Evolutionary conservation across 2,113 vertebrate genomes (phyloP), one percentile per base, ranked within the genome.

Genomic region (Megaptera novaeangliae): DNA sequence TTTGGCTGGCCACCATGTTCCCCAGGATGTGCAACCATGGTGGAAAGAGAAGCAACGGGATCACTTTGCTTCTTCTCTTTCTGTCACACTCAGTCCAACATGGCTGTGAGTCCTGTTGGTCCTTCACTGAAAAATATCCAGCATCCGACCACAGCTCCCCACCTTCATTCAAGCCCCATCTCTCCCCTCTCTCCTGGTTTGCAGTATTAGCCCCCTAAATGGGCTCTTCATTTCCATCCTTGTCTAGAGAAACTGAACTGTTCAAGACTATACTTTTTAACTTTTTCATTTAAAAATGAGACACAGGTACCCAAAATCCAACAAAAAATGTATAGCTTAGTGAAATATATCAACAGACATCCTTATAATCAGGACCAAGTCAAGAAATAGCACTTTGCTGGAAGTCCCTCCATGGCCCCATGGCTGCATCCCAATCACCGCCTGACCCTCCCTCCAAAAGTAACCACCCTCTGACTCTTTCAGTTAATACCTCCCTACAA

Each of bases 21-120:
- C 21, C n/a, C n/a, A 6, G 2, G 11, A 21, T 8, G 6, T 0
- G 0, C 20, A 25, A 0, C 7, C 23, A 21, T 4, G 46, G 46
- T 9, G 18, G 61, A 49, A 20, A 61, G 61, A 88, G 39, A 41
- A 57, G 18, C n/a, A 11, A 23, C 1, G 8, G 9, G 1, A 0
- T 34, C 3, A 9, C 15, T 17, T 34, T 2, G 39, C 39, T 49
- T 34, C 31, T 41, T 21, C 15, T 64, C 15, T 7, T 49, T 59
- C 36, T 66, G 29, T 71, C 59, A 13, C 0, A 2, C 31, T 39
- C 61, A 8, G 2, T 12, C 41, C 55, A 36, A 0, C 1, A 6
- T 23, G 41, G 74, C 68, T 2, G 10, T 15, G 39, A 49, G 3
- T 14, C 46, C 27, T 3, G 0, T 5, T 13, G 49, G 18, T 46